phyloP scores from a whole-genome alignment of 1,140 invertebrate species.

The Micrasema longulum region DNA sequence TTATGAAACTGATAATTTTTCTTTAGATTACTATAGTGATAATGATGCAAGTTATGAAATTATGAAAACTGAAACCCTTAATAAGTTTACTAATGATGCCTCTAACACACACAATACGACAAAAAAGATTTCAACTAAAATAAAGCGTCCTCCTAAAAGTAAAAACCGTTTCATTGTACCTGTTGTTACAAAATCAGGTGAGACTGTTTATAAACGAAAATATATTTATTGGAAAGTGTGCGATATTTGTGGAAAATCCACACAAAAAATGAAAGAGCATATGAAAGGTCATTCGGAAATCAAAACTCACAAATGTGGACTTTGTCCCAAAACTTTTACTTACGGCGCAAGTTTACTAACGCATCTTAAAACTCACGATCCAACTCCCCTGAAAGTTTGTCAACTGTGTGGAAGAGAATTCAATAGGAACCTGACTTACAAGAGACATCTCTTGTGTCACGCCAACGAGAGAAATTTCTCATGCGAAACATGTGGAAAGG shows the following conservation, averaged over 20 bases:
- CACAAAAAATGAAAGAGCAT: slow-evolving; percentile 66
- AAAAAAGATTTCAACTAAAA: neutral
- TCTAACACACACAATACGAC: no score
- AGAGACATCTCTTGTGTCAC: slow-evolving; percentile 63
- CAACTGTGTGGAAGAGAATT: slow-evolving; percentile 66
- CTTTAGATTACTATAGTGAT: slow-evolving; percentile 39
- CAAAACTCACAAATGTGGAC: slow-evolving; percentile 68
- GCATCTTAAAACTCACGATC: slow-evolving; percentile 64
- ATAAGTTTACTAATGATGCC: neutral
- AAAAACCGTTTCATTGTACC: slow-evolving; percentile 57
- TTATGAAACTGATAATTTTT: slow-evolving; percentile 10
- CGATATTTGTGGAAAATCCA: slow-evolving; percentile 65
- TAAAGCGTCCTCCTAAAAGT: slow-evolving; percentile 26
- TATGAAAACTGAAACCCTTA: slow-evolving; percentile 25
- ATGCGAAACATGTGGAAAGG: slow-evolving; percentile 69
- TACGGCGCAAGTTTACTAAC: slow-evolving; percentile 65
- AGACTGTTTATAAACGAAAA: slow-evolving; percentile 50
- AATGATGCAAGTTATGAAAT: slow-evolving; percentile 12
- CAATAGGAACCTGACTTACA: slow-evolving; percentile 62
- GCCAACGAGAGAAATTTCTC: slow-evolving; percentile 65
- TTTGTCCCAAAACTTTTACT: slow-evolving; percentile 69
- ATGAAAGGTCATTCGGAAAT: slow-evolving; percentile 68
- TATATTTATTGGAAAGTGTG: slow-evolving; percentile 66
- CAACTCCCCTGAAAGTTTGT: slow-evolving; percentile 64
- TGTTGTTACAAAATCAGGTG: slow-evolving; percentile 51